Evolutionary conservation across 2,113 vertebrate species (phyloP).

Genomic region (Variabilichromis moorii): DNA sequence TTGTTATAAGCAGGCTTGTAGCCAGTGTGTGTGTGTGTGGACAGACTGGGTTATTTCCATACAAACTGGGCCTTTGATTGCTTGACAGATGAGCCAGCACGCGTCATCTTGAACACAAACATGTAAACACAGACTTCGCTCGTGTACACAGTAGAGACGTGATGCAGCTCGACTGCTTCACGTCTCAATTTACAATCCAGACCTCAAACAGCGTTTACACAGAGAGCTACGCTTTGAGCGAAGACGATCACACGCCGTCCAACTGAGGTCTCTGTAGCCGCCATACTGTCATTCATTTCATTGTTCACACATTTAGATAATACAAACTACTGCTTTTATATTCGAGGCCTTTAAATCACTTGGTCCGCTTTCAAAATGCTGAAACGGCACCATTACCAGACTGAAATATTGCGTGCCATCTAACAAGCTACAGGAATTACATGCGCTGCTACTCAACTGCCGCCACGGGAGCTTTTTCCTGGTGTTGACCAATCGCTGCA

Average conservation of each 20-base stretch:
- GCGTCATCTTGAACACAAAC: background rate
- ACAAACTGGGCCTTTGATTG: background rate
- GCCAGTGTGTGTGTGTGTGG: background rate
- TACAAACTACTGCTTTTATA: background rate
- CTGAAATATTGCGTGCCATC: conserved; percentile 11
- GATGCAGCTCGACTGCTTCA: background rate
- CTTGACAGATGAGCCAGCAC: background rate
- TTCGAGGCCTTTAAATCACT: background rate
- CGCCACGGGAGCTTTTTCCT: conserved; percentile 7
- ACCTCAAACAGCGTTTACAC: background rate
- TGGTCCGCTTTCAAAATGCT: background rate
- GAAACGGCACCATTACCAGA: conserved; percentile 12
- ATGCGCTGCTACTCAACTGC: conserved; percentile 22
- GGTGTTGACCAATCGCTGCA: background rate
- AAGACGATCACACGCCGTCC: background rate
- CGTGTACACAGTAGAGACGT: background rate
- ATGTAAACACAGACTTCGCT: background rate
- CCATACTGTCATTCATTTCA: background rate
- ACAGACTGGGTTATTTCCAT: background rate
- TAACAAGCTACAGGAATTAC: conserved; percentile 14
- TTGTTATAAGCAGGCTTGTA: conserved; percentile 18
- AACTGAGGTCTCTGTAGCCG: background rate
- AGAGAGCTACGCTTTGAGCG: background rate
- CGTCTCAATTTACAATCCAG: background rate
- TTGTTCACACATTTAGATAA: conserved; percentile 11